Evolutionary conservation across 2,113 vertebrate genomes (phyloP).

Genomic region (Setophaga coronata): DNA sequence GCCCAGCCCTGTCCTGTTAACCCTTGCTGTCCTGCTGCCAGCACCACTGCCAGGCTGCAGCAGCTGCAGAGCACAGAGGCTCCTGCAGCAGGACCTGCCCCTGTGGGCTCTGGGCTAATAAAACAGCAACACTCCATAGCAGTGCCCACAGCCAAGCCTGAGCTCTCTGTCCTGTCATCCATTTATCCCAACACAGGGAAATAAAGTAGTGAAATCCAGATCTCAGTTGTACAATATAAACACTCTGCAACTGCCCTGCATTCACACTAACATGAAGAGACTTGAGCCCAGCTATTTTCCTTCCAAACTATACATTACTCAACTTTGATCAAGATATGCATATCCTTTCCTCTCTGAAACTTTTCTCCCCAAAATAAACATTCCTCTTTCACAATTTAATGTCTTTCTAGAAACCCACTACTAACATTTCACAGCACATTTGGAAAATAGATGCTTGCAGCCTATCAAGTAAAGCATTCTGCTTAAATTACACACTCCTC

Average conservation of each 20-base stretch:
- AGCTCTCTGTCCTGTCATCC: not conserved
- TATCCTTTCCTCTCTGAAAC: not conserved
- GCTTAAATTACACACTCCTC: not conserved
- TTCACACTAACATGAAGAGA: not conserved
- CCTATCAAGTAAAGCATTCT: not conserved
- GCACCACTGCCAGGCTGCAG: not conserved
- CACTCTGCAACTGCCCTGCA: not conserved
- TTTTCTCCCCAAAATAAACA: conserved; percentile 5
- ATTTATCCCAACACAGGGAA: not conserved
- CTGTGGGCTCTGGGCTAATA: fast-evolving
- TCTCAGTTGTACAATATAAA: not conserved
- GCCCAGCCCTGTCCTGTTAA: not conserved
- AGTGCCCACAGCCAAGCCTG: not conserved
- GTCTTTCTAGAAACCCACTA: not conserved
- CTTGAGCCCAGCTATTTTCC: not conserved
- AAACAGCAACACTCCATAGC: not conserved
- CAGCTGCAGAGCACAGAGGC: not conserved
- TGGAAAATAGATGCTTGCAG: not conserved
- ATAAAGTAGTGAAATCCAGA: not conserved
- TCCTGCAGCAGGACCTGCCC: not conserved
- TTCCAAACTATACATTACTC: not conserved
- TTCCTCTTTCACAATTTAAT: not conserved
- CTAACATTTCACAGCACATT: not conserved
- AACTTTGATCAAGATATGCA: not conserved
- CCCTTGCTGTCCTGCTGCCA: not conserved